Conservation (phyloP, 2,797 vertebrate species). For the Lutjanus campechanus region DNA sequence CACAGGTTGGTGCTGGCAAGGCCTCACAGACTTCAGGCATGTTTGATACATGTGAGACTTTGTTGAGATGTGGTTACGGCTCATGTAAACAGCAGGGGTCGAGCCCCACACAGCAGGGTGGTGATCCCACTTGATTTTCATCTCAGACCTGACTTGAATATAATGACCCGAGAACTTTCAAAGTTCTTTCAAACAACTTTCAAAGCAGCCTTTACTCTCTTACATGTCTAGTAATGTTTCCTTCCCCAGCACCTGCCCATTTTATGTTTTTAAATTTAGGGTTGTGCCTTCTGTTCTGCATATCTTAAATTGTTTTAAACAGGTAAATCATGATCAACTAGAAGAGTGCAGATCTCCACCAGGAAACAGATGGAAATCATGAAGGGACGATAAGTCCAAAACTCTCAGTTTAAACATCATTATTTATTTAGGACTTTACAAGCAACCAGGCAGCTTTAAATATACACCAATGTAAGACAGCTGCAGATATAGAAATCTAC, state of each 20-base stretch:
- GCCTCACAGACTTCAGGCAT: background rate
- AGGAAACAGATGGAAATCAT: too few species aligned
- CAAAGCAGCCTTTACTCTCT: background rate
- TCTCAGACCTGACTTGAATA: slow-evolving; percentile 12
- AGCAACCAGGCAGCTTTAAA: too few species aligned
- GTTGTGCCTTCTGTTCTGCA: background rate
- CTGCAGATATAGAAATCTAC: too few species aligned
- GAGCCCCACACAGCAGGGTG: slow-evolving; percentile 22
- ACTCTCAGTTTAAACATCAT: too few species aligned
- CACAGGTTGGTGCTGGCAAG: background rate
- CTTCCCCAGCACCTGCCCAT: background rate
- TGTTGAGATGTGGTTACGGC: background rate
- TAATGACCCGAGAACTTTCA: too few species aligned
- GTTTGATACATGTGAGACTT: background rate
- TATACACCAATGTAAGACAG: too few species aligned
- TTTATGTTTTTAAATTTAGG: background rate
- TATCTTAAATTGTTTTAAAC: background rate
- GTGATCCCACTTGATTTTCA: background rate
- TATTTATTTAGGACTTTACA: too few species aligned
- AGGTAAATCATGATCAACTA: background rate
- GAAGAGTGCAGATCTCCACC: too few species aligned
- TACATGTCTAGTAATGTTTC: background rate
- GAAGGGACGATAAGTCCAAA: too few species aligned
- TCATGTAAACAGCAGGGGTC: background rate
- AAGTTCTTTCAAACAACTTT: too few species aligned